Base-by-base conservation (phyloP, 2,113 vertebrate genomes). In the Eolophus roseicapilla region DNA sequence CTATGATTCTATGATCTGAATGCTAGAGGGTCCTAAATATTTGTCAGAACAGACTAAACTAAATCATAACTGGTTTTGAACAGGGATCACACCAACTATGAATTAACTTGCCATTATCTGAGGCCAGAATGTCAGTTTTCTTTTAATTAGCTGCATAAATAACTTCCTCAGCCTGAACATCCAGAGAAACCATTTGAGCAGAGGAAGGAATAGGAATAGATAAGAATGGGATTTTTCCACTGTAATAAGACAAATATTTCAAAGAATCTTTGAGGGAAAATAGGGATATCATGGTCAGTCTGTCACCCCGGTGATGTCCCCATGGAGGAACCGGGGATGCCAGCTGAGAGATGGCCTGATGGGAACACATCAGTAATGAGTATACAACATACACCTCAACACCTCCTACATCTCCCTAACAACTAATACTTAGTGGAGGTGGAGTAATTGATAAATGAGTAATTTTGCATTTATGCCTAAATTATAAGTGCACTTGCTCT, bases 11-110 rank as follows among this genome's bases (percentile, higher is more conserved):
- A 9, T 23, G 33, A 15, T 19, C 27, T 33, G 49, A 41, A 23
- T 2, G 35, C 37, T 33, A 24, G 7, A 39, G 37, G n/a, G 17
- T 5, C 27, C 37, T 21, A 11, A 50, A 10, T 0, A 3, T 5
- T 17, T 9, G 15, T 4, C n/a, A 31, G 39, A 28, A 55, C 4
- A 33, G 27, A n/a, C 50, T 2, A 2, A 88, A 46, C 9, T 1
- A 2, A 37, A 57, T 5, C 17, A 23, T 1, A 52, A 6, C 35
- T 17, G 74, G 1, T 3, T 55, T 4, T 7, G 62, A 43, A 41
- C 0, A 7, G 73, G 47, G 39, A 46, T 41, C 19, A 15, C 1
- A 2, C 9, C 53, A 44, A 1, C 41, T 3, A 14, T 5, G 60
- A 77, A 60, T 11, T 47, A 10, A 9, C 24, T 8, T 4, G 57